Evolutionary conservation across 1,140 invertebrate genomes (phyloP), one percentile per base, ranked within the genome.

Genomic region (Drosophila fuyamai): DNA sequence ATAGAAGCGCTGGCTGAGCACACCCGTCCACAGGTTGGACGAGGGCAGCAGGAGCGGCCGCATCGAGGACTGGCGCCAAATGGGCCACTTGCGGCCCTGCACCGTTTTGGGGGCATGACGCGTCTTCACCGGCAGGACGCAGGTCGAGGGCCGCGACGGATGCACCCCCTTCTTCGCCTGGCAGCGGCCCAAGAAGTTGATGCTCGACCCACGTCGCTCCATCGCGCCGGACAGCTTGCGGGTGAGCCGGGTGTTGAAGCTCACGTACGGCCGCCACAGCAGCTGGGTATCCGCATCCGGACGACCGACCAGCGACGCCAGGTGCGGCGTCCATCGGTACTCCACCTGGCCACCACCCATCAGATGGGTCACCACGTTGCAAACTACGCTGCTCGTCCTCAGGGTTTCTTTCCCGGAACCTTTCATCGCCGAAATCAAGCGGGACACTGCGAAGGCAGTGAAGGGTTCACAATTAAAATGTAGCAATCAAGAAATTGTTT

Each of bases 1-100:
- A 54, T 57, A 71, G 47, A 12, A 10, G 0, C 72, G 72, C 8
- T 70, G 51, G 10, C 51, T 14, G 13, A 46, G 46, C 8, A 71
- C 46, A 5, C 47, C 35, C 2, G 66, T 43, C 72, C 65, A 75
- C 1, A 53, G 5, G 4, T 46, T 70, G 9, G 65, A 57, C 3
- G 57, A 57, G 5, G 58, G 40, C 46, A 75, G 16, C 5, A 54
- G 36, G 7, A 59, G 18, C 13, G 57, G 57, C 1, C 57, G 44
- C 29, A 59, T 3, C 13, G 16, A 16, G 4, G 57, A n/a, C 2
- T 38, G 13, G 0, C 57, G 32, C 57, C 57, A 59, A 5, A 48
- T 23, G 16, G 13, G 32, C 57, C 32, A 59, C 5, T 40, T 8
- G 4, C 44, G 16, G 0, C 38, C 44, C 29, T 62, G 51, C 13